Conservation (phyloP, 1,140 invertebrate genomes). For the Chrysoperla carnea region DNA sequence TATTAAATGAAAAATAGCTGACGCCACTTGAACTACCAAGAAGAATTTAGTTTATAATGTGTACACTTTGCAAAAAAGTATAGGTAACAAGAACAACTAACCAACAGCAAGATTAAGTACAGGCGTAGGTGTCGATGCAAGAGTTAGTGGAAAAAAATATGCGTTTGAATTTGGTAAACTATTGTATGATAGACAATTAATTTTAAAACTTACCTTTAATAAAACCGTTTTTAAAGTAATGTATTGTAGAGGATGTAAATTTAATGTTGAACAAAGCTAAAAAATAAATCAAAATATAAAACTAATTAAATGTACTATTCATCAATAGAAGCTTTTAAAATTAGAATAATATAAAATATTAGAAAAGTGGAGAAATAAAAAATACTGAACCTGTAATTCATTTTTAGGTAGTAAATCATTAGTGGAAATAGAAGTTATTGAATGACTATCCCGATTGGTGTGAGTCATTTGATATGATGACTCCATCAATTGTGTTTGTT, state of each 20-base stretch:
- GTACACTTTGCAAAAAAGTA: not conserved
- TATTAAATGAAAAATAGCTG: too few species aligned
- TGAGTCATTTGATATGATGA: slow-evolving; percentile 12
- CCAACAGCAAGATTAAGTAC: too few species aligned
- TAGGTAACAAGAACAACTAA: too few species aligned
- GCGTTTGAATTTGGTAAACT: too few species aligned
- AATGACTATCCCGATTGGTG: slow-evolving; percentile 9
- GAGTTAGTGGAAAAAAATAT: too few species aligned
- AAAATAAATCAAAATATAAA: slow-evolving; percentile 11
- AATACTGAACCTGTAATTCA: slow-evolving; percentile 19
- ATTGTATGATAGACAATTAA: too few species aligned
- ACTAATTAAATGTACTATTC: slow-evolving; percentile 1
- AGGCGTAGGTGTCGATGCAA: too few species aligned
- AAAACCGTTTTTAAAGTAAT: slow-evolving; percentile 33
- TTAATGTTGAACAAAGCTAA: slow-evolving; percentile 30
- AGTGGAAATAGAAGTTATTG: slow-evolving; percentile 9
- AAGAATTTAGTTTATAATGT: too few species aligned
- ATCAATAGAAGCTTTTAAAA: not conserved
- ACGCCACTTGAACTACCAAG: too few species aligned
- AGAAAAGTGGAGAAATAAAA: not conserved
- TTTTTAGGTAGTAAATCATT: slow-evolving; percentile 22
- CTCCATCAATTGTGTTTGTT: slow-evolving; percentile 4
- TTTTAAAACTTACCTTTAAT: slow-evolving; percentile 20
- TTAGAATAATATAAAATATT: slow-evolving; percentile 1
- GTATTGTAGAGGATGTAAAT: slow-evolving; percentile 33